Base-by-base conservation (phyloP, 1,140 invertebrate genomes). In the Probaryconus sp. region DNA sequence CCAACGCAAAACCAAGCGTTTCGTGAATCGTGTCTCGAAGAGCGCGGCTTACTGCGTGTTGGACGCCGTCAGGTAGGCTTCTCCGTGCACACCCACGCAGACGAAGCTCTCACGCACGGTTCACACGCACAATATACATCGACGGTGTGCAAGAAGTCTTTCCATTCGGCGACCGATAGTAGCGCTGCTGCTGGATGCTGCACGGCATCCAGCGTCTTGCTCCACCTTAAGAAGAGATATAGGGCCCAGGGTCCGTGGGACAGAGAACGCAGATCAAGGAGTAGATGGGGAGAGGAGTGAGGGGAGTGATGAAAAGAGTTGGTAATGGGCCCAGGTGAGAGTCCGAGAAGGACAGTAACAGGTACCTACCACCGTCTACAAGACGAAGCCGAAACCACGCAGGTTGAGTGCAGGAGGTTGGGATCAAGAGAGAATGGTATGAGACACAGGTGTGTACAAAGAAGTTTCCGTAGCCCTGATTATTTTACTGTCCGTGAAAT, bases 151-250 rank as follows among this genome's bases (percentile, higher is more conserved):
- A 76, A 81, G 79, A 76, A 84, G 82, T 83, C 83, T 83, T 81
- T 83, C 79, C 79, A 79, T 83, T 83, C 77, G 80, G 84, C 81
- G 80, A 85, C 85, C 84, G 85, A 84, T 87, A 83, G 85, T 87
- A 87, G 85, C 86, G 87, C 84, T 86, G 86, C 85, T 81, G 85
- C 81, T 86, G 87, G 87, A 87, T 87, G 87, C 85, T 87, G 86
- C 61, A 79, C 65, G 77, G 76, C 77, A 77, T 70, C 61, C 56
- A 71, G 65, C 53, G 63, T 75, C 75, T 58, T 72, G 67, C 53
- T 76, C 68, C 28, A 28, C 40, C 53, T 42, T 51, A 31, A 5
- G 40, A 47, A 38, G 55, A 65, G 42, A 45, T 47, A 33, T 38
- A 26, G 20, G 45, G 9, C 26, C 18, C 40, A 33, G 67, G 30